These are phyloP conservation scores for Phragmatobia fuliginosa DNA, from an alignment of 2,888 invertebrate species.

Conservation along the genomic window DNA sequence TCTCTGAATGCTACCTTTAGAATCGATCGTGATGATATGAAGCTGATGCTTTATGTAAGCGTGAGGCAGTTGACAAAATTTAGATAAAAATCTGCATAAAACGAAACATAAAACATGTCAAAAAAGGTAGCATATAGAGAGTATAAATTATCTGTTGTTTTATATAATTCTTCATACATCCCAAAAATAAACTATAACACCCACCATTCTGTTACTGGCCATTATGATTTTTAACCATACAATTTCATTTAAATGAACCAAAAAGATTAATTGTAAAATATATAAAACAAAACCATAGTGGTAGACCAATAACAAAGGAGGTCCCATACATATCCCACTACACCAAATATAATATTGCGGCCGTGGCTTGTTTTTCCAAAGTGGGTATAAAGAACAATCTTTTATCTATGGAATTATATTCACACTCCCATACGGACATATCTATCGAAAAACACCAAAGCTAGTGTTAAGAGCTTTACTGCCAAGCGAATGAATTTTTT, in stretches of 20 bases:
- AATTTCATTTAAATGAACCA: conserved; percentile 34
- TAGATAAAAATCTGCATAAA: not conserved
- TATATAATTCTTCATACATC: conserved; percentile 44
- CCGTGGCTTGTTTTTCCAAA: conserved; percentile 43
- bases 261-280: conserved; percentile 23
- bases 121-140: conserved; percentile 52
- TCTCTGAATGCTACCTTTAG: conserved; percentile 62
- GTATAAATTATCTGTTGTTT: conserved; percentile 41
- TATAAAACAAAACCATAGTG: conserved; percentile 62
- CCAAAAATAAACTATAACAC: conserved; percentile 51
- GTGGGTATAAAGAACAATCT: conserved; percentile 36
- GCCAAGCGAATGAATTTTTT: not conserved
- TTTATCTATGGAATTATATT: not conserved
- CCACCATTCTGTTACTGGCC: conserved; percentile 59
- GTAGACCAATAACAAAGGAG: conserved; percentile 64
- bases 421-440: not conserved
- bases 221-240: conserved; percentile 46
- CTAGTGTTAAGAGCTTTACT: not conserved
- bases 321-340: conserved; percentile 77
- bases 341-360: conserved; percentile 70
- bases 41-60: conserved; percentile 10
- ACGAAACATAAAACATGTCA: conserved; percentile 37
- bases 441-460: not conserved
- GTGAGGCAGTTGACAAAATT: not conserved
- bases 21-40: conserved; percentile 29